Base-by-base conservation (phyloP, 2,113 vertebrate species). In the Erinaceus europaeus region DNA sequence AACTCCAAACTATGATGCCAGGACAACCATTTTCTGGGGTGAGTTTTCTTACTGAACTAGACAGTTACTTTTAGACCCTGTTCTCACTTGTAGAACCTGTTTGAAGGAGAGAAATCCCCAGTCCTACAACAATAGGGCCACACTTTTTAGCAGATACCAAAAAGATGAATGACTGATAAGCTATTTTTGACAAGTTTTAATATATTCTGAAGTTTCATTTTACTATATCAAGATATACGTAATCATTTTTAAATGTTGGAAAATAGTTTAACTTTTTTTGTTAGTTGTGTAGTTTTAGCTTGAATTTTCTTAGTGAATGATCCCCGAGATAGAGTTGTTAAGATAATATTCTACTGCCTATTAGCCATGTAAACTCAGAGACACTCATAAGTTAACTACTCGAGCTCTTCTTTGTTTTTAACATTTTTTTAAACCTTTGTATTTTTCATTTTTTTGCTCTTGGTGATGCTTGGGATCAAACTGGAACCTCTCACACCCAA, bases 31-130 rank as follows among this genome's bases (percentile, higher is more conserved):
- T 57, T 52, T 32, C 20, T 64, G 3, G 17, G 3, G 17, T 40
- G 3, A 0, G 2, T 8, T 73, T 1, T 20, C n/a, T 53, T 18
- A 9, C 11, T 65, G 21, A 1, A 9, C 6, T 27, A 23, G 4
- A 40, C 3, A 32, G 15, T 10, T 17, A 11, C 10, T 7, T 59
- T 74, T 27, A 36, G 9, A 3, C 4, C 10, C 9, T 50, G 11
- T n/a, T 21, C 42, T 84, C 52, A 67, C 2, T n/a, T n/a, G n/a
- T n/a, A n/a, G n/a, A n/a, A n/a, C n/a, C n/a, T n/a, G n/a, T n/a
- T n/a, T n/a, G n/a, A n/a, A n/a, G n/a, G n/a, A n/a, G n/a, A n/a
- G n/a, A n/a, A n/a, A n/a, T n/a, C n/a, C n/a, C n/a, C n/a, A n/a
- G n/a, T n/a, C n/a, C n/a, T n/a, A n/a, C n/a, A n/a, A n/a, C n/a